phyloP scores from a whole-genome alignment of 2,113 vertebrate genomes.

The Ceyx margarethae region DNA sequence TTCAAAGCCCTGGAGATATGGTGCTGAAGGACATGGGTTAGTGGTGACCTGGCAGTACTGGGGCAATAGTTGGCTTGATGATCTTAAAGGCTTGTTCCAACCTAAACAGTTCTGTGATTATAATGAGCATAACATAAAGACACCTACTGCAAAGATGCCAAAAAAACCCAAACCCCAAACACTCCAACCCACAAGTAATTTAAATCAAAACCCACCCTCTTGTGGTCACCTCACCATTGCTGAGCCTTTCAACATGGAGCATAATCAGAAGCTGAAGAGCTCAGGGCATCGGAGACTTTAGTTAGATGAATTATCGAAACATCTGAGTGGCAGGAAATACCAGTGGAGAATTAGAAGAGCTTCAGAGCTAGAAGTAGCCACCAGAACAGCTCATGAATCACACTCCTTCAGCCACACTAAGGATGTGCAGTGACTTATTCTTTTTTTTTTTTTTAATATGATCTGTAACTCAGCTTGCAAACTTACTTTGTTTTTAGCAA shows the following conservation, averaged over 20 bases:
- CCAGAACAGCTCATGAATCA: background rate
- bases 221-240: background rate
- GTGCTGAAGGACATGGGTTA: background rate
- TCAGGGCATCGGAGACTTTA: background rate
- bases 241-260: background rate
- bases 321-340: background rate
- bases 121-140: background rate
- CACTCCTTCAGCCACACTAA: background rate
- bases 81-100: background rate
- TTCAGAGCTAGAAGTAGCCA: background rate
- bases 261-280: background rate
- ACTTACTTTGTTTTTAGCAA: background rate
- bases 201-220: background rate
- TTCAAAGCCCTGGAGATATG: background rate
- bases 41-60: background rate
- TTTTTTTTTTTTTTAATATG: too few species aligned
- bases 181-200: background rate
- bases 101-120: background rate
- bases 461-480: background rate
- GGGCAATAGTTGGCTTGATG: background rate
- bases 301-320: background rate
- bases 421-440: background rate
- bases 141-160: background rate
- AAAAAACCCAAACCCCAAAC: background rate
- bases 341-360: accelerated